Evolutionary conservation across 2,888 invertebrate genomes (phyloP), one percentile per base, ranked within the genome.

Genomic region (Macrosiphum euphorbiae): DNA sequence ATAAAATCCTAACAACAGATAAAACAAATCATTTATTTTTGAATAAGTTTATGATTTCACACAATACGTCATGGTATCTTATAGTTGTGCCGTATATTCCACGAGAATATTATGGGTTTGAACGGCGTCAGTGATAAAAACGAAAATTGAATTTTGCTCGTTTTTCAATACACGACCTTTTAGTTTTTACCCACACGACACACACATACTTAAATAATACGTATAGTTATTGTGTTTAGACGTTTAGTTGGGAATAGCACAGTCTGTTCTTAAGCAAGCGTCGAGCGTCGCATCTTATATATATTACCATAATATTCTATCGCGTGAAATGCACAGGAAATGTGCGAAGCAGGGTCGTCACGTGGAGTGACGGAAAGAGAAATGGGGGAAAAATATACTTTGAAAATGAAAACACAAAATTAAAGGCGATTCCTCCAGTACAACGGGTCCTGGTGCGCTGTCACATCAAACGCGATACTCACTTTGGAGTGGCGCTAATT

Each of bases 381-480:
- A 41, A 10, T 78, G 20, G 78, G 20, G 10, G 5, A n/a, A 78
- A 41, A 50, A 90, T 35, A 91, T 55, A 35, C 58, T 5, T 44
- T 58, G 13, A 44, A 41, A 58, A 89, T 41, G 13, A 67, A 87
- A 47, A 50, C 61, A 87, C 58, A 41, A 92, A 87, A 88, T 88
- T 78, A 88, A 78, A 92, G 78, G n/a, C 52, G 50, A 88, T 92
- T 47, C 11, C 47, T 35, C 58, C 50, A 41, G 44, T 52, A 11
- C 0, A 28, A n/a, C 26, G 50, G 8, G 20, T 26, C 8, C 44
- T 28, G 67, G 61, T 0, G 78, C 52, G 52, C 92, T 52, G 92
- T 92, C 92, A 92, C 92, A 88, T 92, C 92, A 88, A 92, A 92
- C 88, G 44, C 47, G 87, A 92, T 47, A 41, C 88, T 16, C 52